Conservation (phyloP, 2,888 invertebrate species). For the Morpho achilles region DNA sequence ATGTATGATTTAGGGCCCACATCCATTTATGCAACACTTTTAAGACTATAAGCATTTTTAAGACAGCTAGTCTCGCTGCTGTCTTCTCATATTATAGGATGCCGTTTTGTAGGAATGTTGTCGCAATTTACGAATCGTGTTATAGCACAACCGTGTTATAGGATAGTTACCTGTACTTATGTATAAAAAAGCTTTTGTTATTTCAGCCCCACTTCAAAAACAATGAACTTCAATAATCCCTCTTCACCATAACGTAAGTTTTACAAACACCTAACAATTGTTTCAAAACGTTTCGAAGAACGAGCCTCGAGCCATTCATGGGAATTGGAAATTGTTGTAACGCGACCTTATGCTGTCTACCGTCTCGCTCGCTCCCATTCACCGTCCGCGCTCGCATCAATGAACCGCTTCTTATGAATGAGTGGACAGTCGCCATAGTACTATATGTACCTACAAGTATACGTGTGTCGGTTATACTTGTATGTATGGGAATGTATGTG, state of each 20-base stretch:
- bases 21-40: too few species aligned
- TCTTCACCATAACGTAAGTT: slow-evolving; percentile 22
- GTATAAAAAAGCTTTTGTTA: slow-evolving; percentile 4
- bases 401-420: slow-evolving; percentile 79
- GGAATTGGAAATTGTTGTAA: slow-evolving; percentile 53
- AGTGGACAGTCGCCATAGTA: slow-evolving; percentile 67
- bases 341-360: slow-evolving; percentile 57
- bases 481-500: slow-evolving; percentile 35
- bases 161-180: too few species aligned
- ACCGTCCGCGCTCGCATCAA: slow-evolving; percentile 66
- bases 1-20: too few species aligned
- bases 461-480: slow-evolving; percentile 34
- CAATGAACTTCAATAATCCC: slow-evolving; percentile 27
- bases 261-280: slow-evolving; percentile 42
- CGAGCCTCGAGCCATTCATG: slow-evolving; percentile 35
- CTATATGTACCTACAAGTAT: slow-evolving; percentile 59
- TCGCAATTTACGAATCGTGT: too few species aligned
- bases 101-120: too few species aligned
- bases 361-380: slow-evolving; percentile 73
- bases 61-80: too few species aligned
- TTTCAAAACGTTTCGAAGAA: slow-evolving; percentile 44
- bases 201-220: slow-evolving; percentile 19
- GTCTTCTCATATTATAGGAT: too few species aligned
- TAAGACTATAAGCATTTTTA: too few species aligned
- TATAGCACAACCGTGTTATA: too few species aligned